These are phyloP conservation scores for Trichechus manatus DNA, from an alignment of 2,113 vertebrate species.

Conservation along the genomic window DNA sequence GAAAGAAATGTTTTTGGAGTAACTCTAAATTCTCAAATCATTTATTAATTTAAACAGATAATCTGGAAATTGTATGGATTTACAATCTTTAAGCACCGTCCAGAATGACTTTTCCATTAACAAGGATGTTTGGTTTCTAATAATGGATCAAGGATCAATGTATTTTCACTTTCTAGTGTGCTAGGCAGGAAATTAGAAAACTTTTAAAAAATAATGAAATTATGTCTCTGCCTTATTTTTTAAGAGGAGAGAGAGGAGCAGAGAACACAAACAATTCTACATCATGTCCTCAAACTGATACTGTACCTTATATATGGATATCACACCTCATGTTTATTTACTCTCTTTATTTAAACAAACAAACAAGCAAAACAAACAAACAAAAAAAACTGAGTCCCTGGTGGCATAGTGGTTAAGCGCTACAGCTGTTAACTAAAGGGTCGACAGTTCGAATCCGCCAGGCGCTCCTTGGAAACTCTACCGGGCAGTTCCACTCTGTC, in stretches of 20 bases:
- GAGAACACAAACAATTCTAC: background rate
- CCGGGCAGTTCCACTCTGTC: too few relatives aligned
- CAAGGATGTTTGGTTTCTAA: background rate
- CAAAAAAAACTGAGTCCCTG: background rate
- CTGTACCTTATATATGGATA: background rate
- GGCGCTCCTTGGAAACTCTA: too few relatives aligned
- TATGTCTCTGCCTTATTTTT: background rate
- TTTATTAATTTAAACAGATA: background rate
- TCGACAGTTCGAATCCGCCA: too few relatives aligned
- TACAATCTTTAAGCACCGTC: background rate
- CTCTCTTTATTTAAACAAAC: constrained; percentile 45
- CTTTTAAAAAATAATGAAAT: background rate
- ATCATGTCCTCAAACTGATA: background rate
- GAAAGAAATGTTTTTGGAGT: background rate
- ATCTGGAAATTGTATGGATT: background rate
- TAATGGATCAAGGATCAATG: background rate
- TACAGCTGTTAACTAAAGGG: too few relatives aligned
- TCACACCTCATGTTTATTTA: background rate
- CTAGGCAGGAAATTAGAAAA: background rate
- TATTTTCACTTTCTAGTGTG: background rate
- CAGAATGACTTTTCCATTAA: background rate
- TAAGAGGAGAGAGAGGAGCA: background rate
- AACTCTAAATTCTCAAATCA: constrained; percentile 11
- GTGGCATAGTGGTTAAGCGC: background rate
- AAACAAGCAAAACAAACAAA: constrained; percentile 27